Percentiles rank a stretch among this genome's conserved stretches.
Evolutionary conservation across 1,140 invertebrate genomes (phyloP).

Genomic region (Anadara kagoshimensis): DNA sequence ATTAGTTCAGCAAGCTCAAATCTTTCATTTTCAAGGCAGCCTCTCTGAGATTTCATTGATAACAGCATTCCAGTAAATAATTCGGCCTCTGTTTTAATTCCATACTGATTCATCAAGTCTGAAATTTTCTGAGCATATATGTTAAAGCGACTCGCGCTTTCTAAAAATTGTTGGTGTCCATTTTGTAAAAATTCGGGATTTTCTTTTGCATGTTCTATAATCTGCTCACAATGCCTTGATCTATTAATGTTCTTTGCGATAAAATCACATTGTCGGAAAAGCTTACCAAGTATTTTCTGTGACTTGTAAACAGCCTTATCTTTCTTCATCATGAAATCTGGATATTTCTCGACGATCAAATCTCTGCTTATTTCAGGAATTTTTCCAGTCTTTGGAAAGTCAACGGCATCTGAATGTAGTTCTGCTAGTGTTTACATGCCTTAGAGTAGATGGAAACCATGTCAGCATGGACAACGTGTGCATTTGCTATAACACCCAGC

Average conservation of each 20-base stretch:
- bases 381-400: constrained; percentile 24
- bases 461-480: constrained; percentile 30
- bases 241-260: constrained; percentile 4
- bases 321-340: constrained; percentile 28
- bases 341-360: constrained; percentile 18
- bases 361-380: constrained; percentile 19
- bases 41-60: constrained; percentile 2
- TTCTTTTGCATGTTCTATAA: constrained; percentile 1
- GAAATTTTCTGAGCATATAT: constrained; percentile 12
- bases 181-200: background rate
- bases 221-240: background rate
- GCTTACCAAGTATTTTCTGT: constrained; percentile 17
- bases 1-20: constrained; percentile 14
- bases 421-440: constrained; percentile 6
- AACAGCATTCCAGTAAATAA: constrained; percentile 12
- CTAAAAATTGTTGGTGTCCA: constrained; percentile 14
- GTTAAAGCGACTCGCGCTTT: constrained; percentile 1
- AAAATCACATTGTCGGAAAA: constrained; percentile 8
- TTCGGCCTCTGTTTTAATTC: constrained; percentile 33
- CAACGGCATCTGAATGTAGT: constrained; percentile 30
- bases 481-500: constrained; percentile 23
- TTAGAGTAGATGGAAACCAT: constrained; percentile 7
- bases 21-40: constrained; percentile 19
- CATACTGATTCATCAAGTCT: constrained; percentile 17
- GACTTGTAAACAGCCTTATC: constrained; percentile 20